phyloP scores from a whole-genome alignment of 2,797 vertebrate genomes.

The Distichodus sexfasciatus region DNA sequence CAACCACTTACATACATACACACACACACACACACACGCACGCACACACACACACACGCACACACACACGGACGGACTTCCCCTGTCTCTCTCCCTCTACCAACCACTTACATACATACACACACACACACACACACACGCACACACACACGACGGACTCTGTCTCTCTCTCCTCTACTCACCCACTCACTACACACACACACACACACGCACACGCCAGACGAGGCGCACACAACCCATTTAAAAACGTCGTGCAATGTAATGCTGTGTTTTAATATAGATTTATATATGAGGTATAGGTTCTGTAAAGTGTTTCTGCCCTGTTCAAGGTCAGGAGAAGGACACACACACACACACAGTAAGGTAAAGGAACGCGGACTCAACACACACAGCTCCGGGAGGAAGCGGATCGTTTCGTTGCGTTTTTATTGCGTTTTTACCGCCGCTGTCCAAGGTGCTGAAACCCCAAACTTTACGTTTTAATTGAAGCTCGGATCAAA shows the following conservation, averaged over 20 bases:
- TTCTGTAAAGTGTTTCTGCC: constrained; percentile 9
- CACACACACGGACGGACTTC: neutral
- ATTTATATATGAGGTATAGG: constrained; percentile 14
- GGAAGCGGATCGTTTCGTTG: too few species aligned
- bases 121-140: neutral
- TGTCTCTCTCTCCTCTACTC: too few species aligned
- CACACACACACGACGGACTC: neutral
- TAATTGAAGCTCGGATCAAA: too few species aligned
- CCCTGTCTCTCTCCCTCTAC: neutral
- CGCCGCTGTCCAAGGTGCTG: constrained; percentile 65
- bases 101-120: neutral
- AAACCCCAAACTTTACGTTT: constrained; percentile 50
- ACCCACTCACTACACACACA: neutral
- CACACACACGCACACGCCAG: neutral
- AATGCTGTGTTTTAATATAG: neutral
- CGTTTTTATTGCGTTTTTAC: neutral
- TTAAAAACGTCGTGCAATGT: constrained; percentile 7
- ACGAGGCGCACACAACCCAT: neutral
- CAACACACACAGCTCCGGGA: too few species aligned
- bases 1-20: constrained; percentile 37
- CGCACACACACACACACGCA: neutral
- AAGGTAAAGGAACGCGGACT: neutral
- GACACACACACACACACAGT: constrained; percentile 23
- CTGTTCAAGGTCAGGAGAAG: constrained; percentile 58
- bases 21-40: neutral